A percentile compares a stretch with the other conserved stretches of the same genome.
Conservation (phyloP, 2,113 vertebrate genomes). For the Jacana jacana region DNA sequence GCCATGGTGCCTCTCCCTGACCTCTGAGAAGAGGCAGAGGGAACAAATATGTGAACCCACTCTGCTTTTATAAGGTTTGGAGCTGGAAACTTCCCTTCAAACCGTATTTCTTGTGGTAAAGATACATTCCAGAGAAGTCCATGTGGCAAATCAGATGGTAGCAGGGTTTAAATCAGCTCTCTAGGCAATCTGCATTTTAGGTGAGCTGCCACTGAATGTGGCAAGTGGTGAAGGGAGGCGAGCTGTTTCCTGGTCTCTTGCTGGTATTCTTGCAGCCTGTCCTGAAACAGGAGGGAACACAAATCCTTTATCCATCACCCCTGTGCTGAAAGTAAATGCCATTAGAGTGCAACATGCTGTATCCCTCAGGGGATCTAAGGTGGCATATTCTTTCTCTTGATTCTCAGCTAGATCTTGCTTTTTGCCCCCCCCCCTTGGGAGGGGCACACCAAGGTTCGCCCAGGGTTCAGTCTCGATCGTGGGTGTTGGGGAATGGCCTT, state of each 20-base stretch:
- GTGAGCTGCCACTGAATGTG: neutral
- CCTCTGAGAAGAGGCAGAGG: neutral
- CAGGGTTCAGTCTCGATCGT: neutral
- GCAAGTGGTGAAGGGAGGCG: neutral
- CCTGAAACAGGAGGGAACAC: neutral
- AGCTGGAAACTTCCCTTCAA: neutral
- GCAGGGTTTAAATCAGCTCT: neutral
- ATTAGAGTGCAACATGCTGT: constrained; percentile 20
- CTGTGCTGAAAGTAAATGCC: neutral
- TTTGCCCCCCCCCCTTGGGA: accelerated
- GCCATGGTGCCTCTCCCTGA: neutral
- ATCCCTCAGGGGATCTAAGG: neutral
- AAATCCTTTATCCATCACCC: neutral
- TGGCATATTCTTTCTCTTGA: neutral
- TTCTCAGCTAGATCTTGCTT: neutral
- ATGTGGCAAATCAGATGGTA: neutral
- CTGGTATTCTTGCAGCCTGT: neutral
- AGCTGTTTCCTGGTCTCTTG: neutral
- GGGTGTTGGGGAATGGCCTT: neutral
- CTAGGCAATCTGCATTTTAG: neutral
- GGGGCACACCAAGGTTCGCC: neutral
- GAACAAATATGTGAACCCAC: neutral
- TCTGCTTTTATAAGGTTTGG: neutral
- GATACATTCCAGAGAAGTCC: neutral
- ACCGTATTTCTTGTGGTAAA: accelerated